Evolutionary conservation across 2,888 invertebrate species (phyloP).

Genomic region (Callosobruchus maculatus): DNA sequence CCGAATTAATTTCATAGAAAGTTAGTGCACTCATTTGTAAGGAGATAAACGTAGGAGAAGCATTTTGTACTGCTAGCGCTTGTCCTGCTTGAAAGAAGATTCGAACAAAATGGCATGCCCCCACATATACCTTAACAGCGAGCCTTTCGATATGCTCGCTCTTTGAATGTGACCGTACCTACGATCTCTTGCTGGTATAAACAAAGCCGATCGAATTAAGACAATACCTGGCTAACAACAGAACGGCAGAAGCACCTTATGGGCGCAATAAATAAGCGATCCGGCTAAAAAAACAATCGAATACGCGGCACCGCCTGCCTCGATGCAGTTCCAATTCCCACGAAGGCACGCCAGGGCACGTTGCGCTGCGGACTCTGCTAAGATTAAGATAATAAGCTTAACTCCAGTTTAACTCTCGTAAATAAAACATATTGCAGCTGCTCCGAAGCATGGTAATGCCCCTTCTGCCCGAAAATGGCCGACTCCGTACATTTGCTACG

Average conservation of each 20-base stretch:
- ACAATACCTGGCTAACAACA: background rate
- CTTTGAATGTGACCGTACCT: too few species aligned
- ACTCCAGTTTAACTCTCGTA: background rate
- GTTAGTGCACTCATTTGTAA: too few species aligned
- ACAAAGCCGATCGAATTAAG: background rate
- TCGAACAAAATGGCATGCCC: too few species aligned
- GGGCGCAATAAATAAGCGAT: background rate
- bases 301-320: background rate
- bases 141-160: too few species aligned
- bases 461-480: background rate
- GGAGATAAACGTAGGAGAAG: too few species aligned
- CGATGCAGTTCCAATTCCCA: background rate
- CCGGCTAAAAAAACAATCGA: background rate
- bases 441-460: background rate
- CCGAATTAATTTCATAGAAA: too few species aligned
- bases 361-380: background rate
- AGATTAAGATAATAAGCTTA: background rate
- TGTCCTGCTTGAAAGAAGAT: too few species aligned
- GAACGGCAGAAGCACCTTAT: background rate
- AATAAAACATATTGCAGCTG: background rate
- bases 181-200: too few species aligned
- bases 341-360: background rate
- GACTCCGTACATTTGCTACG: background rate
- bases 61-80: too few species aligned
- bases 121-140: too few species aligned